These are phyloP conservation scores for Thyatira batis DNA, from an alignment of 2,888 invertebrate genomes.

Conservation along the genomic window DNA sequence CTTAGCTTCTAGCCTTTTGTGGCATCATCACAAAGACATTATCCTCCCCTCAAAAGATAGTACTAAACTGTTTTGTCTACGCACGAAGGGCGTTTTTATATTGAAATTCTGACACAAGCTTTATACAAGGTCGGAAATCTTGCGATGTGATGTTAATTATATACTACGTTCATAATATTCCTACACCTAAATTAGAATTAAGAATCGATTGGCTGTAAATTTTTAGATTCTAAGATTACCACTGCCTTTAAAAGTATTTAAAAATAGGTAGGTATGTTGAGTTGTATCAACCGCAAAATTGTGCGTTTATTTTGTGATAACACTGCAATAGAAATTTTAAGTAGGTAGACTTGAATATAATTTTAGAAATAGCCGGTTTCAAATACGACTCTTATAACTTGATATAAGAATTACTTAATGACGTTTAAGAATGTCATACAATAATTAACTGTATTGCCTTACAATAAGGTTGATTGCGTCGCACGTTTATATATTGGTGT, in stretches of 20 bases:
- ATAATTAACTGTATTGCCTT: no score
- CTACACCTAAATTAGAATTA: not conserved
- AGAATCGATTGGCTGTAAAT: constrained; percentile 19
- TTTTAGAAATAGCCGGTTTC: not conserved
- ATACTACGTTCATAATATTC: not conserved
- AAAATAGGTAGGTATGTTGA: not conserved
- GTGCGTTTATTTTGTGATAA: not conserved
- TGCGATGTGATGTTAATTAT: not conserved
- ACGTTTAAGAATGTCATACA: no score
- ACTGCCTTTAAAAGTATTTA: constrained; percentile 27
- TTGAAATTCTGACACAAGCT: not conserved
- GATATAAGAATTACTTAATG: no score
- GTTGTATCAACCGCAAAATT: not conserved
- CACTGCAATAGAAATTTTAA: not conserved
- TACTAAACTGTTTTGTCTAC: not conserved
- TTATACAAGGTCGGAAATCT: not conserved
- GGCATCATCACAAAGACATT: no score
- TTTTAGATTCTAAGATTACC: constrained; percentile 20
- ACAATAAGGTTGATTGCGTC: no score
- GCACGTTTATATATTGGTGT: no score
- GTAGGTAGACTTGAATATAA: not conserved
- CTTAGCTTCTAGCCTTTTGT: no score
- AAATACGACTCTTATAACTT: no score
- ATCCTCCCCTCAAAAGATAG: no score
- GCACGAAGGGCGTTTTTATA: not conserved